phyloP scores from a whole-genome alignment of 2,113 vertebrate species.

The Hyla sarda region DNA sequence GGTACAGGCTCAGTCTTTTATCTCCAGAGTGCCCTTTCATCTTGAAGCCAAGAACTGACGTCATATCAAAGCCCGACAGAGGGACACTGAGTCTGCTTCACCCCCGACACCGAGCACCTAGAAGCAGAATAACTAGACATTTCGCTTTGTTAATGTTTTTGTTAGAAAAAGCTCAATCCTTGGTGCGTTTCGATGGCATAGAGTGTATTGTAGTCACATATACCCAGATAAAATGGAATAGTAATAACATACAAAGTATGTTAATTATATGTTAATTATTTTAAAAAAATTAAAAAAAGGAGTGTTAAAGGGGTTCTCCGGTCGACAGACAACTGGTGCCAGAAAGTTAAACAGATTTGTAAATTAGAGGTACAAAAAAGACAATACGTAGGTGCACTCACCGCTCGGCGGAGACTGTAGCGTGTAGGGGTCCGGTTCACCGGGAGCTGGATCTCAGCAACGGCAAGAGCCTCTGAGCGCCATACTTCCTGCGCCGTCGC shows the following conservation, averaged over 20 bases:
- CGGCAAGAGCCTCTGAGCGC: no score
- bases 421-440: no score
- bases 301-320: no score
- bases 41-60: constrained; percentile 56
- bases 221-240: not conserved
- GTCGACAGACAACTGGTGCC: no score
- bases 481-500: no score
- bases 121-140: not conserved
- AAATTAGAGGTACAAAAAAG: no score
- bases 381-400: no score
- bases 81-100: constrained; percentile 47
- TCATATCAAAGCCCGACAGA: constrained; percentile 40
- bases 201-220: not conserved
- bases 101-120: not conserved
- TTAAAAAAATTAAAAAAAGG: no score
- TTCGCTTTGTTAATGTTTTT: not conserved
- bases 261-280: not conserved
- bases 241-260: not conserved
- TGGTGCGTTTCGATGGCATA: not conserved
- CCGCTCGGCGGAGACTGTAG: no score
- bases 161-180: not conserved
- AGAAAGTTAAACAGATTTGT: no score
- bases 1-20: constrained; percentile 55
- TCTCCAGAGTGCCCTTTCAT: constrained; percentile 56
- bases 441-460: no score